Evolutionary conservation across 2,797 vertebrate genomes (phyloP), one percentile per base, ranked within the genome.

Genomic region (Enteromius treurensis): DNA sequence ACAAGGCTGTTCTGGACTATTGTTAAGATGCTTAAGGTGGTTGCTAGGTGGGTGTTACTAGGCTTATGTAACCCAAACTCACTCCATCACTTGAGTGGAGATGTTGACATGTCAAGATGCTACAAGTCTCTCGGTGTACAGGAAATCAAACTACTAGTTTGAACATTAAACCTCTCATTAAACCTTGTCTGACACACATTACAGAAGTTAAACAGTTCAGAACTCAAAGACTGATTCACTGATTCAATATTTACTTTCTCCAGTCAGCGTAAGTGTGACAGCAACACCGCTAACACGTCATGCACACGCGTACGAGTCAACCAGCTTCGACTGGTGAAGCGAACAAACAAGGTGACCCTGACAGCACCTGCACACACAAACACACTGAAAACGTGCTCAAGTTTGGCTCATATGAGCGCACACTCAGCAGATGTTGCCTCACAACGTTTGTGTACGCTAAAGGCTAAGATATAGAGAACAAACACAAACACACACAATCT

Each of bases 341-440:
- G 11, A 19, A 65, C 14, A 55, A 65, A 23, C 70, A 64, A 81
- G 69, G 21, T 64, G 69, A 81, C 55, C 69, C 62, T 19, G 62
- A 34, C 29, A 23, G 77, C 70, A 62, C 62, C 15, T 32, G 62
- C 62, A 34, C 17, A 65, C 83, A 78, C 34, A 70, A 7, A 49
- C 73, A 15, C 34, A 45, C 3, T n/a, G 5, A 81, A 78, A 78
- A 77, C 19, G 4, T 17, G 4, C 29, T 42, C 81, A 80, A 86
- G 86, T 88, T 88, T 55, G 47, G 85, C 87, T 65, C 0, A 5
- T 11, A 29, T 8, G 14, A 19, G 53, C 10, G 2, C 58, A 75
- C 58, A 34, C 19, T 37, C 73, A 10, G 80, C 58, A 67, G 71
- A 75, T 80, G 67, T 70, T 60, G 67, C 37, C n/a, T 70, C 62